Evolutionary conservation across 2,113 vertebrate genomes (phyloP), one percentile per base, ranked within the genome.

Genomic region (Cygnus buccinator): DNA sequence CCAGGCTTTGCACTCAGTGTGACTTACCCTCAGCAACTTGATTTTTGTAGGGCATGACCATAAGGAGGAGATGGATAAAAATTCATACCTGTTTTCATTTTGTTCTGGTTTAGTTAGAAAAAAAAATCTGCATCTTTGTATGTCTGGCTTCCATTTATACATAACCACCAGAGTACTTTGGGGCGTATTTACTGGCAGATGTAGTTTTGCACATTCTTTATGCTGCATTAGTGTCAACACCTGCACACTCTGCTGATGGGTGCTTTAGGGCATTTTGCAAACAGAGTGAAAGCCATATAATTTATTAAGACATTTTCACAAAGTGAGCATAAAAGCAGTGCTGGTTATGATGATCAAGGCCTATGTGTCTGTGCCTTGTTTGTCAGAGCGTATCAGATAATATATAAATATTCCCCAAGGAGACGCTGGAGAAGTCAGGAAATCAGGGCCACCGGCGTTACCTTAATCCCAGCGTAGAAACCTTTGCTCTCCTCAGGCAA

Each of bases 381-480:
- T 97, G 87, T 83, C 65, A 22, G 43, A 97, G 75, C 31, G 39
- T 90, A 78, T 83, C 96, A 89, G 70, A 78, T 96, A 96, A 97
- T 89, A 63, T n/a, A 86, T 73, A 94, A 93, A 92, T 88, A 82
- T 95, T 95, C 80, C 74, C 84, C 11, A 39, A 67, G 83, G 94
- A 83, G 79, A 84, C 58, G 37, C 79, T 78, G 78, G 78, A 65
- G 46, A 77, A 89, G 19, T 77, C 37, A 63, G 68, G 87, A 91
- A 89, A 94, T 84, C 84, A 90, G 55, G 63, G 50, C 59, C 23
- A 48, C 12, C 15, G 8, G 77, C 10, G 6, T 97, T 98, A 99
- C 98, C 98, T 99, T 98, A 85, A 99, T 97, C 78, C 98, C 98
- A 1, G 97, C 97, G n/a, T 98, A 99, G 97, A 99, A 99, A 67